A percentile compares a stretch with the other conserved stretches of the same genome.
These are phyloP conservation scores for Elysia crispata DNA, from an alignment of 2,888 invertebrate species.

Conservation along the genomic window DNA sequence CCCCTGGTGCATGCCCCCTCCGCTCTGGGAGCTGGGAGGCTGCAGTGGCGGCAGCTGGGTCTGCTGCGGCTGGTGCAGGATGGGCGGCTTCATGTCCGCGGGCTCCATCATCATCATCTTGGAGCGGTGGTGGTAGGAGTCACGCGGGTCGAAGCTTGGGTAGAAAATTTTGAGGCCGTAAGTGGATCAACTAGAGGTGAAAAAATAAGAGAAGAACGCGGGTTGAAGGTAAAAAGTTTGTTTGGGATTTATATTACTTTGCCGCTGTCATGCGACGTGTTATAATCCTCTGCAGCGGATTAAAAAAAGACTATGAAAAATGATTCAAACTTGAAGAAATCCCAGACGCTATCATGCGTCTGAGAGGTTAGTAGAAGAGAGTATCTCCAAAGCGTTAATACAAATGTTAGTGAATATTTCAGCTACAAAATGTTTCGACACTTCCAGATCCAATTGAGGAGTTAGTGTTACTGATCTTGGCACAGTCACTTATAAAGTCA, in stretches of 20 bases:
- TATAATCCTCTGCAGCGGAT: too few species aligned
- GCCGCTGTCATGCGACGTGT: too few species aligned
- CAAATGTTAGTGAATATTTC: too few species aligned
- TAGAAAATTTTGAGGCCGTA: constrained; percentile 53
- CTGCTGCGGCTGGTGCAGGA: constrained; percentile 40
- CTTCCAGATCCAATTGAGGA: too few species aligned
- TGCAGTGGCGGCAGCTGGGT: constrained; percentile 24
- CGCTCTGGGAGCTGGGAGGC: constrained; percentile 37
- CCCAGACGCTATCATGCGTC: too few species aligned
- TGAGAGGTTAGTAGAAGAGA: too few species aligned
- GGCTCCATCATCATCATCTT: constrained; percentile 51
- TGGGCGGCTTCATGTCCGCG: constrained; percentile 51
- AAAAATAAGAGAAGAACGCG: constrained; percentile 34
- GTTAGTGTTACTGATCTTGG: too few species aligned
- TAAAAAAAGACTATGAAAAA: too few species aligned
- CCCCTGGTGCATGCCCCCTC: constrained; percentile 39
- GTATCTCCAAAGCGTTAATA: too few species aligned
- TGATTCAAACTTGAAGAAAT: too few species aligned
- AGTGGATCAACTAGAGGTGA: constrained; percentile 37
- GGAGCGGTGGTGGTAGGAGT: constrained; percentile 47
- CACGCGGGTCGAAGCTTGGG: constrained; percentile 50
- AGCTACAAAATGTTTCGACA: too few species aligned
- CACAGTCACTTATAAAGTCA: too few species aligned
- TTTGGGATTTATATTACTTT: neutral
- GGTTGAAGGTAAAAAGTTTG: constrained; percentile 14